Conservation (phyloP, 2,797 vertebrate species). For the Phoebastria nigripes region DNA sequence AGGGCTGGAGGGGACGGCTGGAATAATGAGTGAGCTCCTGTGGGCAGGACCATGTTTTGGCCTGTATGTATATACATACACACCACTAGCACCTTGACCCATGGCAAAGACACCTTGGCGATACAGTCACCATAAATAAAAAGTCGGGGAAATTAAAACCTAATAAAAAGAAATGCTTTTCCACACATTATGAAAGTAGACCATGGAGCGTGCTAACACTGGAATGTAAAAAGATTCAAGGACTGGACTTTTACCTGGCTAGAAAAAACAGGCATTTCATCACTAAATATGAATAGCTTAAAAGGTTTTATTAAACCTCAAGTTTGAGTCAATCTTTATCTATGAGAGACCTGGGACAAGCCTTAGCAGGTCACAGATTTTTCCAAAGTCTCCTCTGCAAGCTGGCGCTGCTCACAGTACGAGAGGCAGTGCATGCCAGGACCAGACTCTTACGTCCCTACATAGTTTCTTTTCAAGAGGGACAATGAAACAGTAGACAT, state of each 20-base stretch:
- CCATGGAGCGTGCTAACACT: background rate
- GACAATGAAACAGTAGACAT: background rate
- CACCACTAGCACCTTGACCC: background rate
- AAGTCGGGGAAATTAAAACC: background rate
- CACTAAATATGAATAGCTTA: background rate
- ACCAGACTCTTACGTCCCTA: background rate
- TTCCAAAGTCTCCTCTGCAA: background rate
- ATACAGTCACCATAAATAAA: background rate
- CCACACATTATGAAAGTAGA: background rate
- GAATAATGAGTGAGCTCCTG: background rate
- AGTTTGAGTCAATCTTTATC: background rate
- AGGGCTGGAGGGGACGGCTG: background rate
- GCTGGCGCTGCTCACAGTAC: background rate
- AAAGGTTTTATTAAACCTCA: background rate
- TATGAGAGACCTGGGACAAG: background rate
- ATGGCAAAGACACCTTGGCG: background rate
- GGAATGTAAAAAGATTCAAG: background rate
- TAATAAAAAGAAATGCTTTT: background rate
- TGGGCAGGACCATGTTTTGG: background rate
- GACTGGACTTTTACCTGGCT: background rate
- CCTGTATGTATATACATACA: accelerated
- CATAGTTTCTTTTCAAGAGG: background rate
- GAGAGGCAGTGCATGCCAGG: background rate
- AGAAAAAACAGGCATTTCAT: background rate
- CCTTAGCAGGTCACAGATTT: background rate